A percentile compares a stretch with the other conserved stretches of the same genome.
phyloP scores from a whole-genome alignment of 2,888 invertebrate genomes.

The Acronicta psi region DNA sequence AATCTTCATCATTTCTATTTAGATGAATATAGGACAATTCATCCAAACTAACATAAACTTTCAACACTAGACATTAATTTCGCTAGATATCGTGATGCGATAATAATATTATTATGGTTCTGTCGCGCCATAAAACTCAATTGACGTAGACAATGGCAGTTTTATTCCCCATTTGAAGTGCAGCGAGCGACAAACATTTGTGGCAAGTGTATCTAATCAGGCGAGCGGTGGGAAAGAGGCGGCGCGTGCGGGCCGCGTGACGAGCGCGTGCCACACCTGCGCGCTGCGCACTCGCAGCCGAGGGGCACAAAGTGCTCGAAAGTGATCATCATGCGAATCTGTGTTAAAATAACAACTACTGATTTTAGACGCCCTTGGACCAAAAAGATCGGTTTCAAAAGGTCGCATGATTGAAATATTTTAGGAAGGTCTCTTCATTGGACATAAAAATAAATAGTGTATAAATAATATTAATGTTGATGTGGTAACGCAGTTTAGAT shows the following conservation, averaged over 20 bases:
- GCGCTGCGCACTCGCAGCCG: constrained; percentile 63
- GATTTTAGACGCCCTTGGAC: constrained; percentile 43
- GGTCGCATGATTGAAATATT: constrained; percentile 38
- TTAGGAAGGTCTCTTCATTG: constrained; percentile 13
- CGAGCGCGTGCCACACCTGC: constrained; percentile 77
- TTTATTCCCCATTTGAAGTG: constrained; percentile 72
- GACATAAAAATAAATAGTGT: constrained; percentile 13
- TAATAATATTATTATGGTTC: constrained; percentile 74
- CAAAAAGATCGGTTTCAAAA: constrained; percentile 30
- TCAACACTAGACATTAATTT: constrained; percentile 37
- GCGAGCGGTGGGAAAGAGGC: constrained; percentile 48
- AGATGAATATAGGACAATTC: constrained; percentile 2
- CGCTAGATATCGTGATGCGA: constrained; percentile 45
- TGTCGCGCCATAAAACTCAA: constrained; percentile 66
- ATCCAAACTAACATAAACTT: constrained; percentile 12
- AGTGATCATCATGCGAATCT: constrained; percentile 48
- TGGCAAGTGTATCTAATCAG: constrained; percentile 83
- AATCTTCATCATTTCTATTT: background rate
- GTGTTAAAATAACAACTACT: constrained; percentile 50
- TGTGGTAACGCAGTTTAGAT: too few relatives aligned
- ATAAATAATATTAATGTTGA: background rate
- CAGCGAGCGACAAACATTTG: constrained; percentile 73
- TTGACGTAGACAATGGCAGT: constrained; percentile 70
- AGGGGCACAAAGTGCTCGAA: constrained; percentile 43
- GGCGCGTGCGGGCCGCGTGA: constrained; percentile 69